A percentile compares a stretch with the other conserved stretches of the same genome.
Evolutionary conservation across 2,797 vertebrate species (phyloP).

Genomic region (Sebastes itinus): DNA sequence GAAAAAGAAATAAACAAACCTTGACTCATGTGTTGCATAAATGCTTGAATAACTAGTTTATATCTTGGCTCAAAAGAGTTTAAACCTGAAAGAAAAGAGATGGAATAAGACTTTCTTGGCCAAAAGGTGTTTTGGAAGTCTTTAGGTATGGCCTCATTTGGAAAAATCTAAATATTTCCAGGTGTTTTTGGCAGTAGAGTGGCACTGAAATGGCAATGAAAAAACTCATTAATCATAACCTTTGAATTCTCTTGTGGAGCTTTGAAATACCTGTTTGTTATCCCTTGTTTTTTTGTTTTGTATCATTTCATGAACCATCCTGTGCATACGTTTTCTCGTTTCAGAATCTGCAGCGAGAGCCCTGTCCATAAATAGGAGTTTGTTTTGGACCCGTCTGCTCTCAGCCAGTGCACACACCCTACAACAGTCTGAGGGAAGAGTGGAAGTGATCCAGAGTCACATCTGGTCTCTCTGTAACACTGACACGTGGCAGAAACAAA

Average conservation of each 20-base stretch:
- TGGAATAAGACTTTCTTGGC: neutral
- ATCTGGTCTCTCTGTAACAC: slow-evolving; percentile 78
- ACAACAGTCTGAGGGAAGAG: slow-evolving; percentile 28
- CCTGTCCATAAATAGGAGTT: slow-evolving; percentile 3
- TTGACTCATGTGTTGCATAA: slow-evolving; percentile 40
- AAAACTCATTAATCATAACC: neutral
- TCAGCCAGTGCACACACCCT: slow-evolving; percentile 24
- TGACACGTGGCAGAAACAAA: slow-evolving; percentile 83
- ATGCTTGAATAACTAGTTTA: slow-evolving; percentile 12
- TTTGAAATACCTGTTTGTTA: neutral
- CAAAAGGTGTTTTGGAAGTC: neutral
- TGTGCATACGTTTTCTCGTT: neutral
- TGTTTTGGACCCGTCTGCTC: slow-evolving; percentile 48
- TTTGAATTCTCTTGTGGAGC: neutral
- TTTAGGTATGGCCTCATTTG: neutral
- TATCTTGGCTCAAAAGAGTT: neutral
- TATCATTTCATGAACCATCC: neutral
- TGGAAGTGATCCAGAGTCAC: slow-evolving; percentile 75
- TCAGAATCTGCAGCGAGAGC: neutral
- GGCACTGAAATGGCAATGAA: neutral
- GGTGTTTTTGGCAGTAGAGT: neutral
- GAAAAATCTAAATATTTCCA: neutral
- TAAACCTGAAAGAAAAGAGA: neutral
- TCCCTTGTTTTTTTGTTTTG: neutral
- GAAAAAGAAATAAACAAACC: slow-evolving; percentile 33